Conservation (phyloP, 2,888 invertebrate genomes). For the Leucophenga maculata region DNA sequence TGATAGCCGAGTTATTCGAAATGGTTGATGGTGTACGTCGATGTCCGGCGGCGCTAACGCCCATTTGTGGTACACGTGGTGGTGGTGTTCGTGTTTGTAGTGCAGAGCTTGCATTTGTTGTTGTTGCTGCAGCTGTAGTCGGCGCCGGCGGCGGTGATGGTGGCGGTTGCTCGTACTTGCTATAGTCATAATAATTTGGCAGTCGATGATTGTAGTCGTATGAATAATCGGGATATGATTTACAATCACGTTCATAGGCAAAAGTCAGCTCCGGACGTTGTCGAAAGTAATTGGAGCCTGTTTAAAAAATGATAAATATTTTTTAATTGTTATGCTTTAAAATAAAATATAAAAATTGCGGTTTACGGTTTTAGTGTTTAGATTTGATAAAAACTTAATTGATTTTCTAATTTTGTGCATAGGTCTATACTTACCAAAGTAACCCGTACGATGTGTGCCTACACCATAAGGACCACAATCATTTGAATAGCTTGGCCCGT, state of each 20-base stretch:
- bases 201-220: slow-evolving; percentile 69
- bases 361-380: background rate
- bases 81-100: slow-evolving; percentile 66
- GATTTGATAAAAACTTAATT: too few species aligned
- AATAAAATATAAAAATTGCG: background rate
- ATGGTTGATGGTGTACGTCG: slow-evolving; percentile 86
- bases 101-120: background rate
- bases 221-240: slow-evolving; percentile 72
- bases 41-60: slow-evolving; percentile 74
- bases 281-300: slow-evolving; percentile 72
- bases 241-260: slow-evolving; percentile 70
- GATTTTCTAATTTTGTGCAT: too few species aligned
- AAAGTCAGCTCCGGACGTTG: slow-evolving; percentile 70
- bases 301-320: background rate
- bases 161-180: slow-evolving; percentile 57
- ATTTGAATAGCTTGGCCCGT: slow-evolving; percentile 67
- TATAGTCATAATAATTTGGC: slow-evolving; percentile 68
- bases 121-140: background rate
- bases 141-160: slow-evolving; percentile 49
- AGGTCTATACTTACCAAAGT: slow-evolving; percentile 62
- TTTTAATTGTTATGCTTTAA: background rate
- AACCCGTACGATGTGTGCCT: slow-evolving; percentile 64
- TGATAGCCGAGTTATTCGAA: slow-evolving; percentile 76
- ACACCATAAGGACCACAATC: slow-evolving; percentile 60
- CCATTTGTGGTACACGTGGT: slow-evolving; percentile 72